Evolutionary conservation across 1,140 invertebrate genomes (phyloP).

Genomic region (Onthophagus taurus): DNA sequence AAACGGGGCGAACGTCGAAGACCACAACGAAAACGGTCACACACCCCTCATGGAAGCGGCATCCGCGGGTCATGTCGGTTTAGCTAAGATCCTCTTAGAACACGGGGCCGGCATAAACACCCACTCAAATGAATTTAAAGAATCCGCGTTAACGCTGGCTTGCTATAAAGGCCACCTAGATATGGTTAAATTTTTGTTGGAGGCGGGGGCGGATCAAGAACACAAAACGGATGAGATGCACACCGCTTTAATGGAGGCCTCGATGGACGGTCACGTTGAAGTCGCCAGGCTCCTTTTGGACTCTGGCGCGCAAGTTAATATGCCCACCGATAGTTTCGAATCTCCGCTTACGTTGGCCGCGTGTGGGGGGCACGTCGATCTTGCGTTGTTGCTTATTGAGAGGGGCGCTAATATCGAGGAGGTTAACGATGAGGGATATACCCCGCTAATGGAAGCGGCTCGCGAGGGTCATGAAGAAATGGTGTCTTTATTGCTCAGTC

Average conservation of each 20-base stretch:
- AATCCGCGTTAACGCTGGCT: slow-evolving; percentile 88
- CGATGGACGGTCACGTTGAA: slow-evolving; percentile 98
- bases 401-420: slow-evolving; percentile 98
- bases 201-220: slow-evolving; percentile 90
- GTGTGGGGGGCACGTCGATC: slow-evolving; percentile 95
- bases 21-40: slow-evolving; percentile 98
- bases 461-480: slow-evolving; percentile 98
- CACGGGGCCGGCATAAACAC: slow-evolving; percentile 96
- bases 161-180: slow-evolving; percentile 93
- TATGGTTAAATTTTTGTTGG: slow-evolving; percentile 93
- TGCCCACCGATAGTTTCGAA: slow-evolving; percentile 99
- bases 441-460: slow-evolving; percentile 97
- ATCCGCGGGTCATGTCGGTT: slow-evolving; percentile 89
- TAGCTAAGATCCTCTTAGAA: slow-evolving; percentile 85
- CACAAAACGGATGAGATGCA: slow-evolving; percentile 99
- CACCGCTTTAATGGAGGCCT: slow-evolving; percentile 98
- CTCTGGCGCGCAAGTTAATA: slow-evolving; percentile 74
- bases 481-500: slow-evolving; percentile 86
- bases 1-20: slow-evolving; percentile 90
- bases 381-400: slow-evolving; percentile 90
- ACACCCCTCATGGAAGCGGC: slow-evolving; percentile 98
- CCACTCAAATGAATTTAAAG: slow-evolving; percentile 98
- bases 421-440: slow-evolving; percentile 99
- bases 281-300: slow-evolving; percentile 58
- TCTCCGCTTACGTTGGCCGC: slow-evolving; percentile 95